Base-by-base conservation (phyloP, 2,113 vertebrate species). In the Otus sunia region DNA sequence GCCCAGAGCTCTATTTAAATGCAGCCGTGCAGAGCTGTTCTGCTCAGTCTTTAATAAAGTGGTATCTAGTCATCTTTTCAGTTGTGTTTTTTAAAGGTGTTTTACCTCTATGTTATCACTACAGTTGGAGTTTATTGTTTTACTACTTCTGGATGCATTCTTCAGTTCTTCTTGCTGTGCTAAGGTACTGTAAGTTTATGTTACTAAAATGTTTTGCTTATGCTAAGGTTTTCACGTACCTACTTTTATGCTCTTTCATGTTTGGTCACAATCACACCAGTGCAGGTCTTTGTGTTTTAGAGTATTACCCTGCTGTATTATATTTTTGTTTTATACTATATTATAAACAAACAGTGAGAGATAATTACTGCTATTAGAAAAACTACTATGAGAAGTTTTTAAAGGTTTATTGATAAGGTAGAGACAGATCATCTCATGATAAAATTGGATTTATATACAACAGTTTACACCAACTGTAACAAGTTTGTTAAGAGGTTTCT, bases 61-160 rank as follows among this genome's bases (percentile, higher is more conserved):
- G n/a, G n/a, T n/a, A n/a, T n/a, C n/a, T 39, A 41, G 19, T 1
- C 0, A 1, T 67, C 4, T 2, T 2, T 53, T 53, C 4, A 16
- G 1, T 3, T 16, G 2, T 78, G 2, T 0, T 0, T 64, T 3
- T 36, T 5, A 1, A 30, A 8, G 63, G 1, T 0, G 5, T 9
- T 0, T 56, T 74, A 1, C 0, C 3, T 50, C 2, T 39, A 0
- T 4, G 2, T 0, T 66, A 1, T 14, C 39, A 16, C 3, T 58
- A 8, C 26, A 4, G 4, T 18, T 88, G 8, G 1, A 34, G 37
- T 32, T 6, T 0, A 26, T 10, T 6, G 9, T 23, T 22, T 9
- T 63, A 1, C 9, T 76, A 12, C 7, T 80, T 17, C 15, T 41
- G 45, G 20, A 9, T 15, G 5, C 23, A 8, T 1, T 15, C 15